Conservation (phyloP, 1,140 invertebrate genomes). For the Heliothis subflexa region DNA sequence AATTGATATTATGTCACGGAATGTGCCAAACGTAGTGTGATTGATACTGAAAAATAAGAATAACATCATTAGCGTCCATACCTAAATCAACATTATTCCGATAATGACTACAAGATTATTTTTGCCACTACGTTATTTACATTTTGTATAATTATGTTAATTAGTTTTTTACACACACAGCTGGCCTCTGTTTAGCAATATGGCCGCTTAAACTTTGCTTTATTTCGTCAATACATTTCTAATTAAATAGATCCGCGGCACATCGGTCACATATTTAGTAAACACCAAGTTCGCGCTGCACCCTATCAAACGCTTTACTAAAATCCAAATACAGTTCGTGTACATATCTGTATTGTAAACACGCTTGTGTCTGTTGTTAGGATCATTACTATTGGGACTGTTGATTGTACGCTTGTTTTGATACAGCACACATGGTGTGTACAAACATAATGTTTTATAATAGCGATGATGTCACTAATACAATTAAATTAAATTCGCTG, state of each 20-base stretch:
- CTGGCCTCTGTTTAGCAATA: conserved; percentile 4
- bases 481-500: conserved; percentile 50
- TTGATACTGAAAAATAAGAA: neutral
- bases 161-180: neutral
- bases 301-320: conserved; percentile 27
- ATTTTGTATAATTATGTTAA: too few species aligned
- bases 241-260: neutral
- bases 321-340: conserved; percentile 27
- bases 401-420: conserved; percentile 43
- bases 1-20: conserved; percentile 30
- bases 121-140: neutral
- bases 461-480: conserved; percentile 68
- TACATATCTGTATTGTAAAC: conserved; percentile 27
- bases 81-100: neutral
- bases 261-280: conserved; percentile 32
- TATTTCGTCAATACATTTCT: neutral
- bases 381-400: conserved; percentile 19
- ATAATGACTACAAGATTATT: neutral
- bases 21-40: conserved; percentile 15
- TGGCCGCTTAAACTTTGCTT: neutral
- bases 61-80: conserved; percentile 12
- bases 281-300: conserved; percentile 12
- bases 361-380: conserved; percentile 31
- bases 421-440: conserved; percentile 21
- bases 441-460: conserved; percentile 57